Percentiles rank a stretch among this genome's conserved stretches.
These are phyloP conservation scores for Enteromius argenteus DNA, from an alignment of 2,797 vertebrate species.

Conservation along the genomic window DNA sequence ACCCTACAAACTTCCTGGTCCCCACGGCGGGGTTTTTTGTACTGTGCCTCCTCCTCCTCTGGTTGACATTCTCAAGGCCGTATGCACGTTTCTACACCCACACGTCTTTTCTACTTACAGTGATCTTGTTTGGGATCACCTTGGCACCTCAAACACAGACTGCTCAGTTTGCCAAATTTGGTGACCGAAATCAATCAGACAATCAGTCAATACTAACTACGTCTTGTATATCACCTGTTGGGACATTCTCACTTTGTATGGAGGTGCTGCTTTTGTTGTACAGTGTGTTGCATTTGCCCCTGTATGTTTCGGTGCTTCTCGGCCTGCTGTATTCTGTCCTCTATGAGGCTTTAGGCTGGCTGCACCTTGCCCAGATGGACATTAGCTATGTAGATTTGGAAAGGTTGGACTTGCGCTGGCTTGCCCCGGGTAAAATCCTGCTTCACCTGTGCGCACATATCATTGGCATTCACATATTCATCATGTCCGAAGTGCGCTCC, in stretches of 20 bases:
- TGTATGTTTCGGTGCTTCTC: slow-evolving; percentile 91
- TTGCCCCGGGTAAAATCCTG: slow-evolving; percentile 84
- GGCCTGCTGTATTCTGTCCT: slow-evolving; percentile 91
- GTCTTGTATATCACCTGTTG: slow-evolving; percentile 89
- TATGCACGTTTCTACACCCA: slow-evolving; percentile 87
- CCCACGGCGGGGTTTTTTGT: slow-evolving; percentile 87
- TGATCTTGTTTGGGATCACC: slow-evolving; percentile 88
- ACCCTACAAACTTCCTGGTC: slow-evolving; percentile 79
- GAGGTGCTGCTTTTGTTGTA: slow-evolving; percentile 94
- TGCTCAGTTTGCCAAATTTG: slow-evolving; percentile 72
- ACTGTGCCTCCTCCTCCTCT: slow-evolving; percentile 85
- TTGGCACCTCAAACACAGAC: slow-evolving; percentile 89
- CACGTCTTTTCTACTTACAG: slow-evolving; percentile 86
- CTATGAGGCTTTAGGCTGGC: slow-evolving; percentile 90
- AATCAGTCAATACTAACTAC: slow-evolving; percentile 61
- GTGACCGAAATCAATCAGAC: slow-evolving; percentile 50
- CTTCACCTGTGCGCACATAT: slow-evolving; percentile 93
- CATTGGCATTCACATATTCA: slow-evolving; percentile 93
- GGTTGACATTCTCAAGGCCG: slow-evolving; percentile 89
- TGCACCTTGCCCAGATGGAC: slow-evolving; percentile 72
- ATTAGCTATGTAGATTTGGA: neutral
- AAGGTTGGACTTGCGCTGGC: slow-evolving; percentile 75
- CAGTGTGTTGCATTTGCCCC: slow-evolving; percentile 92
- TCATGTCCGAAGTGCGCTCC: slow-evolving; percentile 97
- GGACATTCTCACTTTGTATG: slow-evolving; percentile 94